Conservation (phyloP, 2,888 invertebrate species). For the Microplitis deprimator region DNA sequence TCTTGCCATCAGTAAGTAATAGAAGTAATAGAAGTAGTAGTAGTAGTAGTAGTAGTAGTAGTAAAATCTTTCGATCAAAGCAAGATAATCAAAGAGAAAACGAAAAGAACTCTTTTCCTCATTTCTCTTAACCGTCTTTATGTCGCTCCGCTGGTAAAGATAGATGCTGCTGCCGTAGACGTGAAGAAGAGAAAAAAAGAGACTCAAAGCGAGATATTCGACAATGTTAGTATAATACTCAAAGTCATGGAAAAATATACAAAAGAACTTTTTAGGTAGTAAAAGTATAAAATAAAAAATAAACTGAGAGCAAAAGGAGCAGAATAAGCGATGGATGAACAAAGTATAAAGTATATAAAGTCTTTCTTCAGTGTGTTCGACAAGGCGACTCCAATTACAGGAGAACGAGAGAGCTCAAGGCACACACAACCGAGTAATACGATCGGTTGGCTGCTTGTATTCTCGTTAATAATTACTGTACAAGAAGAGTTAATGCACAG, state of each 20-base stretch:
- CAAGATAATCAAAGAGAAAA: conserved; percentile 28
- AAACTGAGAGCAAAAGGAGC: background rate
- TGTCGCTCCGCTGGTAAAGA: background rate
- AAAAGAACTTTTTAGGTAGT: conserved; percentile 21
- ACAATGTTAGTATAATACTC: conserved; percentile 27
- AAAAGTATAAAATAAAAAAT: conserved; percentile 3
- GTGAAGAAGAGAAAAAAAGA: background rate
- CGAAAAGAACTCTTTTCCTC: background rate
- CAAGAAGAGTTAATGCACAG: conserved; percentile 58
- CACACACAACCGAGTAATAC: conserved; percentile 52
- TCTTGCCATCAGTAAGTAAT: background rate
- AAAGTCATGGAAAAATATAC: conserved; percentile 28
- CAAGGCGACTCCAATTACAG: conserved; percentile 55
- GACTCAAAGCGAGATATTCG: conserved; percentile 18
- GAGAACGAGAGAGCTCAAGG: conserved; percentile 29
- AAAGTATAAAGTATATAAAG: conserved; percentile 11
- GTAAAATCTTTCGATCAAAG: conserved; percentile 19
- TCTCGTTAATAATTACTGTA: conserved; percentile 61
- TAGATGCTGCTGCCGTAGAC: background rate
- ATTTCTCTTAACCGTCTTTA: conserved; percentile 13
- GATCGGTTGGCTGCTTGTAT: conserved; percentile 52
- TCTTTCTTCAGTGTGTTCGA: conserved; percentile 30
- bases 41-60: background rate
- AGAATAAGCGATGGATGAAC: background rate
- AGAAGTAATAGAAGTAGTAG: background rate